phyloP scores from a whole-genome alignment of 2,113 vertebrate species.

The Entelurus aequoreus region DNA sequence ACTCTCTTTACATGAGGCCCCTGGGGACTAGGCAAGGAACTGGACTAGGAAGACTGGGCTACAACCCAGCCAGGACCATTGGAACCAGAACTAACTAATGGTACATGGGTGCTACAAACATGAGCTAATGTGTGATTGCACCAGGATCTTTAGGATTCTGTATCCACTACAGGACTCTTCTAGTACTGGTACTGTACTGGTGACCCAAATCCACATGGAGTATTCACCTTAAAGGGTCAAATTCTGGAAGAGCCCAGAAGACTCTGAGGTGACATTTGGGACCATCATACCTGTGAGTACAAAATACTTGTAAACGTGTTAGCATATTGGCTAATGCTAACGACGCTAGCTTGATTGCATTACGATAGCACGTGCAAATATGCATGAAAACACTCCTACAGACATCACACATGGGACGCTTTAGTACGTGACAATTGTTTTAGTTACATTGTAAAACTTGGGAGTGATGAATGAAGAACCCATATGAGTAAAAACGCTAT shows the following conservation, averaged over 20 bases:
- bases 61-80: not conserved
- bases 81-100: not conserved
- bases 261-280: conserved; percentile 67
- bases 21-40: too few relatives aligned
- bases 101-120: conserved; percentile 30
- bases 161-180: conserved; percentile 18
- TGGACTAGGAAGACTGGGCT: too few relatives aligned
- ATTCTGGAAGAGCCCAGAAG: conserved; percentile 74
- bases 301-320: conserved; percentile 21
- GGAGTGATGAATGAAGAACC: too few relatives aligned
- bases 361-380: too few relatives aligned
- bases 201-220: conserved; percentile 37
- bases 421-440: too few relatives aligned
- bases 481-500: too few relatives aligned
- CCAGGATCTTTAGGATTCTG: not conserved
- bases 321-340: too few relatives aligned
- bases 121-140: conserved; percentile 1
- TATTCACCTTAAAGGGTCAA: conserved; percentile 66
- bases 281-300: conserved; percentile 71
- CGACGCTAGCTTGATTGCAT: too few relatives aligned
- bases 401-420: too few relatives aligned
- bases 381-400: too few relatives aligned
- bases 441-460: too few relatives aligned
- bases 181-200: conserved; percentile 18
- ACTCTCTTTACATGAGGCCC: too few relatives aligned